Evolutionary conservation across 2,797 vertebrate species (phyloP).

Genomic region (Podarcis siculus): DNA sequence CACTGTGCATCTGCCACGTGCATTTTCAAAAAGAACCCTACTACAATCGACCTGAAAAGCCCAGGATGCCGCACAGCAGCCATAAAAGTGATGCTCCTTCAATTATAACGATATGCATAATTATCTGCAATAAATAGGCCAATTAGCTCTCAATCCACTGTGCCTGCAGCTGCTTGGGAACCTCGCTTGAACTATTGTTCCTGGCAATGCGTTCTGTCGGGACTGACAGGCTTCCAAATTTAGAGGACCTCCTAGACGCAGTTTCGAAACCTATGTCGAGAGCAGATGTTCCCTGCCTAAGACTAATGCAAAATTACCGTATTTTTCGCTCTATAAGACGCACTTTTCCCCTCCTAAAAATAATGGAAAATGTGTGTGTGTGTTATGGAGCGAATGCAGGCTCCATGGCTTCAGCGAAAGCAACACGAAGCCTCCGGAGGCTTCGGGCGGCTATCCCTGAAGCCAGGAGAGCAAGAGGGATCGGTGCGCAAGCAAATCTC

Average conservation of each 20-base stretch:
- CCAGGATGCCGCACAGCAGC: slow-evolving; percentile 40
- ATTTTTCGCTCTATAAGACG: no score
- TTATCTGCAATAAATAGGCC: slow-evolving; percentile 42
- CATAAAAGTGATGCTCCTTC: slow-evolving; percentile 20
- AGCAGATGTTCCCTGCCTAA: slow-evolving; percentile 25
- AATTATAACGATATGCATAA: slow-evolving; percentile 34
- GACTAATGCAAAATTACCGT: slow-evolving; percentile 27
- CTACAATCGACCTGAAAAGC: not conserved
- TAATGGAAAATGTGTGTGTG: no score
- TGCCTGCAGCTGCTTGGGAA: slow-evolving; percentile 42
- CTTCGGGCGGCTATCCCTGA: no score
- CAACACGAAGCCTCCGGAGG: no score
- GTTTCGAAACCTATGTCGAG: slow-evolving; percentile 34
- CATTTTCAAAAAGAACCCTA: slow-evolving; percentile 22
- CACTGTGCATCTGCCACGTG: not conserved
- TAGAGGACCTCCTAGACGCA: slow-evolving; percentile 21
- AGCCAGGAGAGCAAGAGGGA: no score
- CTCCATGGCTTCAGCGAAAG: no score
- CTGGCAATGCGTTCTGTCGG: slow-evolving; percentile 23
- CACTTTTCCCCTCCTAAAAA: no score
- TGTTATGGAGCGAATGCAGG: no score
- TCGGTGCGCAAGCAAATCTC: not conserved
- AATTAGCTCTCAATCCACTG: slow-evolving; percentile 48
- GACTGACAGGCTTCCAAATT: slow-evolving; percentile 29
- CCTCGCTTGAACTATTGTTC: slow-evolving; percentile 33